These are phyloP conservation scores for Enoplosus armatus DNA, from an alignment of 2,797 vertebrate genomes.

Conservation along the genomic window DNA sequence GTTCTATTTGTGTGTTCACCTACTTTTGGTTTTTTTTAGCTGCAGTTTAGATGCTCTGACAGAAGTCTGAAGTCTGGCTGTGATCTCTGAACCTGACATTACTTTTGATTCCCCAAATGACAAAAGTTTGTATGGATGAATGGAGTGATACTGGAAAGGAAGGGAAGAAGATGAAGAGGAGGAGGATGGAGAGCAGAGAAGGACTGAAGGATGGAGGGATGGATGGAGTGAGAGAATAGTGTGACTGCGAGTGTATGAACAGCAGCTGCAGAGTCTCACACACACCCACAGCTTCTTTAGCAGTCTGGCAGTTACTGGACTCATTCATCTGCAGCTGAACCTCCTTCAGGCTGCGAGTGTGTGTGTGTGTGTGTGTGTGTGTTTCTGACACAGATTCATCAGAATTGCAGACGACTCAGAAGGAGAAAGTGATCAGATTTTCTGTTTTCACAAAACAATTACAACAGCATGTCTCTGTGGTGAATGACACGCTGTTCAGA, in stretches of 20 bases:
- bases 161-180: background rate
- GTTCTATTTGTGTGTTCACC: background rate
- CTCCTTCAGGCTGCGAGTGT: constrained; percentile 35
- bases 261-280: constrained; percentile 44
- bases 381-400: background rate
- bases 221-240: background rate
- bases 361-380: constrained; percentile 19
- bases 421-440: background rate
- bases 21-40: no score
- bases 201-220: background rate
- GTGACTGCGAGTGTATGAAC: constrained; percentile 22
- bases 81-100: constrained; percentile 3
- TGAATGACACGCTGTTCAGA: background rate
- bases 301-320: constrained; percentile 30
- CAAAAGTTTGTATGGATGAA: background rate
- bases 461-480: background rate
- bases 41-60: background rate
- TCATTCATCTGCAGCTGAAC: constrained; percentile 55
- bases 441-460: background rate
- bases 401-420: background rate
- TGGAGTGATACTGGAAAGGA: background rate
- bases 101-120: no score
- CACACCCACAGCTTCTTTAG: constrained; percentile 17
- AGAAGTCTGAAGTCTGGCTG: no score
- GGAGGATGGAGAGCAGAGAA: constrained; percentile 6